A percentile compares a stretch with the other conserved stretches of the same genome.
phyloP scores from a whole-genome alignment of 2,113 vertebrate genomes.

The Atractosteus spatula region DNA sequence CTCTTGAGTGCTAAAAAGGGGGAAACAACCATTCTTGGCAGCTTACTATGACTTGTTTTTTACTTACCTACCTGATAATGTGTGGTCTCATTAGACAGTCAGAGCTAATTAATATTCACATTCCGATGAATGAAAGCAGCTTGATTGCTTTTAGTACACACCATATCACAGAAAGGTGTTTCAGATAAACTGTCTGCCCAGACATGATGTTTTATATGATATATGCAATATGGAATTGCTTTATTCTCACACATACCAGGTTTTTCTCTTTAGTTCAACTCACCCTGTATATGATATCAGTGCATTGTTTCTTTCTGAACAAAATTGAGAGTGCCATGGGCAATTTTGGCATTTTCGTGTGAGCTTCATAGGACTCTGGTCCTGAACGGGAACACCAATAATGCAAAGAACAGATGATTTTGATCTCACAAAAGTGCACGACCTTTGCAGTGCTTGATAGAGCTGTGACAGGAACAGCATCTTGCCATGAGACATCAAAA shows the following conservation, averaged over 20 bases:
- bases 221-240: background rate
- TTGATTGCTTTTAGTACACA: too few species aligned
- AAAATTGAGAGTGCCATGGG: slow-evolving; percentile 34
- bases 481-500: too few species aligned
- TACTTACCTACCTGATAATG: too few species aligned
- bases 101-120: too few species aligned
- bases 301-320: slow-evolving; percentile 37
- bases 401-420: slow-evolving; percentile 39
- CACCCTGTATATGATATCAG: slow-evolving; percentile 47
- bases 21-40: too few species aligned
- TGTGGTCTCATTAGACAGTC: too few species aligned
- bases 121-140: too few species aligned
- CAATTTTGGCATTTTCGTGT: slow-evolving; percentile 55
- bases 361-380: slow-evolving; percentile 38
- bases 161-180: too few species aligned
- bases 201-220: background rate
- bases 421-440: slow-evolving; percentile 34
- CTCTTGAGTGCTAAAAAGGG: too few species aligned
- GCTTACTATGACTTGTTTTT: too few species aligned
- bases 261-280: slow-evolving; percentile 12
- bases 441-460: slow-evolving; percentile 12
- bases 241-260: background rate
- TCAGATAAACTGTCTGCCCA: too few species aligned
- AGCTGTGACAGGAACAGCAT: too few species aligned
- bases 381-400: slow-evolving; percentile 24